Conservation (phyloP, 2,888 invertebrate species). For the Xestoiulus laeticollis region DNA sequence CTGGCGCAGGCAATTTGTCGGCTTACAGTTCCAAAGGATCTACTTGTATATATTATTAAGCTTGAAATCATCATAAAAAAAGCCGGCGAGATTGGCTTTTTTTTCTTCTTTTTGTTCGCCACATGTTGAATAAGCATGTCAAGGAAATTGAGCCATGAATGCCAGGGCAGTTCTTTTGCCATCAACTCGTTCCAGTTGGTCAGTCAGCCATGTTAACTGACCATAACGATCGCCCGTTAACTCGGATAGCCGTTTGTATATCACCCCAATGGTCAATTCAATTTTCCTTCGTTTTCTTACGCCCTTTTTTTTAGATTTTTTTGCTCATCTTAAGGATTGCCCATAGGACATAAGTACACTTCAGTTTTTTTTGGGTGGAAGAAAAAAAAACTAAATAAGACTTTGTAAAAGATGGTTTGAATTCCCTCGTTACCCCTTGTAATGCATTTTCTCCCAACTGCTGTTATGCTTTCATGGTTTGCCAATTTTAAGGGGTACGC, state of each 20-base stretch:
- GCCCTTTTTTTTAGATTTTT: not conserved
- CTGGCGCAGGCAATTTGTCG: not conserved
- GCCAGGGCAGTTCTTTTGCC: conserved; percentile 21
- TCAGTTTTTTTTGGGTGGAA: not conserved
- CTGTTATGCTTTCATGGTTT: not conserved
- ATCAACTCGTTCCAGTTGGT: conserved; percentile 28
- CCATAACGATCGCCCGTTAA: conserved; percentile 37
- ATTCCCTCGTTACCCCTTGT: not conserved
- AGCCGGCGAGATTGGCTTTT: not conserved
- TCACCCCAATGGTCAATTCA: conserved; percentile 28
- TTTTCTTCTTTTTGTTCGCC: conserved; percentile 6
- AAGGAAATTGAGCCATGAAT: conserved; percentile 34
- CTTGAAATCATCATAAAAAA: conserved; percentile 5
- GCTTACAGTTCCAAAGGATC: not conserved
- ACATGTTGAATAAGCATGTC: conserved; percentile 33
- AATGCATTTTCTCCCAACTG: not conserved
- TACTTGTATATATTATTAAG: conserved; percentile 8
- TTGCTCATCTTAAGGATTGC: not conserved
- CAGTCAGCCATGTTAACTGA: conserved; percentile 37
- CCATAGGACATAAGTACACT: conserved; percentile 1
- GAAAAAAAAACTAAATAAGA: not conserved
- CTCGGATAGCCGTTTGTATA: conserved; percentile 21
- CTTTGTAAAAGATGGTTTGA: not conserved
- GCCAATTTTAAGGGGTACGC: not conserved
- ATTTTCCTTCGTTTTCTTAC: conserved; percentile 31